These are phyloP conservation scores for Holacanthella duospinosa DNA, from an alignment of 2,888 invertebrate species.

Conservation along the genomic window DNA sequence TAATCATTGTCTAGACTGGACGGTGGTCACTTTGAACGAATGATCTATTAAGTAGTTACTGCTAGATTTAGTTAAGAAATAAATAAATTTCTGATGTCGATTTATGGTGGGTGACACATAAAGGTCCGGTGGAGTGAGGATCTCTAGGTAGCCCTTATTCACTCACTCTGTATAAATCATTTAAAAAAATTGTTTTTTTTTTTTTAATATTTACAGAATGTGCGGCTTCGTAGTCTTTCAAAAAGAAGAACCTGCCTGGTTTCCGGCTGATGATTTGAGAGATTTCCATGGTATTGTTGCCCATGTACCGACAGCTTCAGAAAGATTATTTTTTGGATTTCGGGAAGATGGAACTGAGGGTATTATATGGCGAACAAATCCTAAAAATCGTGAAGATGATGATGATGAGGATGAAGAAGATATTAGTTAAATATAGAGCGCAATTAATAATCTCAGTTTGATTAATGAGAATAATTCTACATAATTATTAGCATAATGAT, in stretches of 20 bases:
- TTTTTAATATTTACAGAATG: conserved; percentile 49
- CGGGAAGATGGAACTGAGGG: conserved; percentile 71
- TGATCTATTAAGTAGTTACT: no score
- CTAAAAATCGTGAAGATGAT: conserved; percentile 48
- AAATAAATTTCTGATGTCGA: no score
- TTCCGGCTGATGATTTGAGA: conserved; percentile 73
- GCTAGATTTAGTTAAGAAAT: no score
- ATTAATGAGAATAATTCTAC: not conserved
- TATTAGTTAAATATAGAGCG: conserved; percentile 8
- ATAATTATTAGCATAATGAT: not conserved
- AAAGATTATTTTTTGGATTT: conserved; percentile 72
- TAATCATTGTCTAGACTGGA: no score
- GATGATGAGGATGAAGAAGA: conserved; percentile 39
- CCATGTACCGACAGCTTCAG: conserved; percentile 64
- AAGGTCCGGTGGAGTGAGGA: no score
- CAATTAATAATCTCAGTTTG: not conserved
- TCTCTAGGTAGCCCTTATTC: no score
- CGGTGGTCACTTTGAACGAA: no score
- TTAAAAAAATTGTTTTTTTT: no score
- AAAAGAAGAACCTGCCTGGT: conserved; percentile 85
- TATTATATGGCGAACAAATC: conserved; percentile 64
- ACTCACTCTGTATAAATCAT: no score
- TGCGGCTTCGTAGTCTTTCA: conserved; percentile 70
- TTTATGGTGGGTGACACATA: no score
- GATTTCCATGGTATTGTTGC: conserved; percentile 83